Evolutionary conservation across 2,797 vertebrate species (phyloP).

Genomic region (Helarctos malayanus): DNA sequence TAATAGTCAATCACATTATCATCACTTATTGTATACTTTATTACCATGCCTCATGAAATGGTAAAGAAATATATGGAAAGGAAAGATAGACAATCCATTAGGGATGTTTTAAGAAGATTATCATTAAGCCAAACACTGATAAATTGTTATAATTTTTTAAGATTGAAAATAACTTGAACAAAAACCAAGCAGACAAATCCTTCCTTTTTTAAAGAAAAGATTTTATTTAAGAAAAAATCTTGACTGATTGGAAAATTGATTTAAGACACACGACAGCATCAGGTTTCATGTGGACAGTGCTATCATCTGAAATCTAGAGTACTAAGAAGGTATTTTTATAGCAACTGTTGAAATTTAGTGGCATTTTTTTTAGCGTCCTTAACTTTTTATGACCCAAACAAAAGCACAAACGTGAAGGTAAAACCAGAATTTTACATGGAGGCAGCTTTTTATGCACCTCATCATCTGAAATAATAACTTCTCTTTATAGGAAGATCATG

Average conservation of each 20-base stretch:
- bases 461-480: constrained; percentile 71
- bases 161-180: background rate
- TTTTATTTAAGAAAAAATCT: background rate
- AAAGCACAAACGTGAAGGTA: constrained; percentile 62
- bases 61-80: background rate
- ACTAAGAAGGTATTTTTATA: constrained; percentile 67
- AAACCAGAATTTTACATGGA: constrained; percentile 63
- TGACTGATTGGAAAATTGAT: background rate
- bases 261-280: background rate
- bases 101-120: background rate
- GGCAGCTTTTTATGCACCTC: constrained; percentile 66
- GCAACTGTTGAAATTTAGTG: constrained; percentile 56
- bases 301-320: background rate
- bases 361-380: constrained; percentile 60
- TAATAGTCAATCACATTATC: background rate
- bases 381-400: constrained; percentile 71
- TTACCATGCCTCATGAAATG: background rate
- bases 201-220: background rate
- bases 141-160: constrained; percentile 10
- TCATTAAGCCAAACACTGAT: background rate
- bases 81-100: background rate
- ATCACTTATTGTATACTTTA: background rate
- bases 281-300: background rate
- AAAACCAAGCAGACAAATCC: background rate
- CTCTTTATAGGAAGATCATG: constrained; percentile 55